Base-by-base conservation (phyloP, 2,797 vertebrate species). In the Manis pentadactyla region DNA sequence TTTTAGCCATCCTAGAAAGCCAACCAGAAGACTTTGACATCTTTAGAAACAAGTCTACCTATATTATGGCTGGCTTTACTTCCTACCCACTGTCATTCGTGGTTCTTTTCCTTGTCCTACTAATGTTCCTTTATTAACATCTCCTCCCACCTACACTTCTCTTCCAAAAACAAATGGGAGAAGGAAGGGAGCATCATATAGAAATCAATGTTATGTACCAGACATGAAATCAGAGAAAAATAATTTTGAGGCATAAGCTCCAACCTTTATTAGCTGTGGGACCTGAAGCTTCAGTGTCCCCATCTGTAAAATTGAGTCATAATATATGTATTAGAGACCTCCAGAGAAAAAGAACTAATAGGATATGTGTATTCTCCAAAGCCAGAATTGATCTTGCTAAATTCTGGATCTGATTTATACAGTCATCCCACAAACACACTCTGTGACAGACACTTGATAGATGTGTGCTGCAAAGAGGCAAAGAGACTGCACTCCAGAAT, bases 371-470 rank as follows among this genome's bases (percentile, higher is more conserved):
- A 81, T 69, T 92, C 57, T 84, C 46, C 49, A 88, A 88, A 92
- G 49, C 78, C 84, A 75, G 69, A 78, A 64, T 17, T 46, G 17
- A 78, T 57, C 39, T 57, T 71, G 81, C 57, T 66, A 86, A 89
- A 90, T 21, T 87, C 69, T 90, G 42, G 71, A 78, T 88, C n/a
- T 66, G 49, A 94, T 84, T 77, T 84, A 92, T 73, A 29, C 51
- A 92, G n/a, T 42, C 78, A 84, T 73, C 84, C 69, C 49, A 88
- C 64, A 84, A 79, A 84, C 63, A 37, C 4, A 51, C 46, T 73
- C 57, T 27, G 7, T 88, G 49, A 88, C 71, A 78, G 83, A 73
- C 23, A 66, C 17, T 66, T 84, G 39, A 73, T 34, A 21, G 55
- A 84, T 18, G 55, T 34, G 15, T 19, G 19, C 46, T 71, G 19